Evolutionary conservation across 2,888 invertebrate species (phyloP).

Genomic region (Diloba caeruleocephala): DNA sequence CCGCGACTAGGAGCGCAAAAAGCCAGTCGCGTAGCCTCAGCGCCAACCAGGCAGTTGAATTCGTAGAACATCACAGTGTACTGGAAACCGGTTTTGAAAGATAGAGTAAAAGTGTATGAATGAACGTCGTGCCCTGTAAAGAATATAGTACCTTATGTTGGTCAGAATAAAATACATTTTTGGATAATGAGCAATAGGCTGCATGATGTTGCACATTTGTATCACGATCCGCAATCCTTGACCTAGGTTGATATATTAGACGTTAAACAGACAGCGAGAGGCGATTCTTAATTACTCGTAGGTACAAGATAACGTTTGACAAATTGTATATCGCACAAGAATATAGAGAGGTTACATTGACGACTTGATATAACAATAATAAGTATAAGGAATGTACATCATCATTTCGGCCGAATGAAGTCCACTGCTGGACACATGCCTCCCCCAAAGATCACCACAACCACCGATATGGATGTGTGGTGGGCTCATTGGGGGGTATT

Average conservation of each 20-base stretch:
- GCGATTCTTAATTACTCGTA: slow-evolving; percentile 39
- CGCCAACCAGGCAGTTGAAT: too few species aligned
- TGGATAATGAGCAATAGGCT: slow-evolving; percentile 16
- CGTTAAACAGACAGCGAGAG: slow-evolving; percentile 53
- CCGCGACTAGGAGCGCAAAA: too few species aligned
- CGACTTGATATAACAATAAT: too few species aligned
- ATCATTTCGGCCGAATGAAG: too few species aligned
- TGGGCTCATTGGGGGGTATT: too few species aligned
- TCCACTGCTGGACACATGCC: too few species aligned
- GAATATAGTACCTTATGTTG: slow-evolving; percentile 5
- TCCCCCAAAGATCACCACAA: too few species aligned
- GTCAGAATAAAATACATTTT: slow-evolving; percentile 18
- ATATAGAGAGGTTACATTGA: slow-evolving; percentile 37
- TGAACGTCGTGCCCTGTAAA: slow-evolving; percentile 15
- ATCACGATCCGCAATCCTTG: slow-evolving; percentile 64
- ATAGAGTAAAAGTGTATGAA: slow-evolving; percentile 53
- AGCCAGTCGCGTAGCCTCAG: too few species aligned
- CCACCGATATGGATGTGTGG: too few species aligned
- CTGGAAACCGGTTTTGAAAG: slow-evolving; percentile 45
- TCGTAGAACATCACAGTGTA: slow-evolving; percentile 28
- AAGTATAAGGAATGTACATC: too few species aligned
- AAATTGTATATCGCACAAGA: background rate
- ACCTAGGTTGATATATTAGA: slow-evolving; percentile 68
- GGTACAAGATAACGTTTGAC: slow-evolving; percentile 22
- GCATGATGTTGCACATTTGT: slow-evolving; percentile 60